Percentiles rank a stretch among this genome's conserved stretches.
These are phyloP conservation scores for Trichosurus vulpecula DNA, from an alignment of 2,797 vertebrate genomes.

Conservation along the genomic window DNA sequence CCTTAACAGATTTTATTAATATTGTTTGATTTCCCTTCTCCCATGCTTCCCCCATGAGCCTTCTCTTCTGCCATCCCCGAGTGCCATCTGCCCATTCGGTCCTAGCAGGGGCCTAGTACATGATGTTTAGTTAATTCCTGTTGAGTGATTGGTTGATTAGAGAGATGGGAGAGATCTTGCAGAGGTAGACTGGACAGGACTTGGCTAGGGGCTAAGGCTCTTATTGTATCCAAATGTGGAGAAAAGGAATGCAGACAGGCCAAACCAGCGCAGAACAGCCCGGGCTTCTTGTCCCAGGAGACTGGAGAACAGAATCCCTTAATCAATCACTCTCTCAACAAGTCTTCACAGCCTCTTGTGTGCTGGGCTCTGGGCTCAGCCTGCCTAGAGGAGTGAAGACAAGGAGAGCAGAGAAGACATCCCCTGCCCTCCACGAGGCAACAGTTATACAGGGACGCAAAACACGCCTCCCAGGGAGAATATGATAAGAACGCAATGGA, in stretches of 20 bases:
- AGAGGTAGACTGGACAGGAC: background rate
- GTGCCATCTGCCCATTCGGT: background rate
- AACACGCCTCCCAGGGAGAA: background rate
- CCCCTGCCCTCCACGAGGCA: background rate
- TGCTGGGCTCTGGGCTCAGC: background rate
- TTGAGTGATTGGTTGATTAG: background rate
- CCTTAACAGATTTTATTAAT: background rate
- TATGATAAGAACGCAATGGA: background rate
- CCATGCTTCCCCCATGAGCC: background rate
- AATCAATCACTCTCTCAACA: background rate
- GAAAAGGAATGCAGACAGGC: background rate
- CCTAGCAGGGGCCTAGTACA: background rate
- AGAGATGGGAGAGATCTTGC: background rate
- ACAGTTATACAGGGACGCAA: background rate
- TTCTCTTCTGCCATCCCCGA: background rate
- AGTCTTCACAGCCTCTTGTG: background rate
- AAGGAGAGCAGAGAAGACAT: background rate
- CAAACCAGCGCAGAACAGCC: background rate
- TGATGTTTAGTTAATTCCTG: background rate
- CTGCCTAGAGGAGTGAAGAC: background rate
- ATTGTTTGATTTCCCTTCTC: background rate
- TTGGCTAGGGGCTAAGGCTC: background rate
- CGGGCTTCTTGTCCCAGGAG: background rate
- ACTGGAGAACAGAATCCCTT: background rate
- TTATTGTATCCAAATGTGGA: background rate